A percentile compares a stretch with the other conserved stretches of the same genome.
Conservation (phyloP, 2,888 invertebrate genomes). For the Merodon equestris region DNA sequence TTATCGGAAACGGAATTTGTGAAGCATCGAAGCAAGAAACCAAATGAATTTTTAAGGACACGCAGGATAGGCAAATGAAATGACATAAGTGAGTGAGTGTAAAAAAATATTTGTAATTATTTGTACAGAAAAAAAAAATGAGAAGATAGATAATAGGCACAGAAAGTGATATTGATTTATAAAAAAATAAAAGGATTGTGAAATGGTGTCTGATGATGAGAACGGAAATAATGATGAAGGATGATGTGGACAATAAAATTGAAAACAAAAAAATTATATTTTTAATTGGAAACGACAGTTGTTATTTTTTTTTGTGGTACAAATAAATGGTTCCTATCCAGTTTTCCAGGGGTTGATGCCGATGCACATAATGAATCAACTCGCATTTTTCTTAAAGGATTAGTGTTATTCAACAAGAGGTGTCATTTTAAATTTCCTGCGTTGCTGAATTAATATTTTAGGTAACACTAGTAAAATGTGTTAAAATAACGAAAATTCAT, state of each 20-base stretch:
- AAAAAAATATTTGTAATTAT: constrained; percentile 34
- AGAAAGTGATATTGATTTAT: constrained; percentile 30
- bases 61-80: not conserved
- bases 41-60: constrained; percentile 25
- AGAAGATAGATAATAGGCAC: constrained; percentile 20
- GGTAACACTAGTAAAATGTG: too few species aligned
- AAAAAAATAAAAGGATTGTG: constrained; percentile 9
- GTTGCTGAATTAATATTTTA: too few species aligned
- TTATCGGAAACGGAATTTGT: constrained; percentile 12
- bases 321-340: too few species aligned
- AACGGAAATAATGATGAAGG: constrained; percentile 4
- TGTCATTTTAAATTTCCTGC: too few species aligned
- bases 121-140: constrained; percentile 25
- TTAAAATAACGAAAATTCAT: too few species aligned
- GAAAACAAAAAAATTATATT: constrained; percentile 29
- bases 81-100: not conserved
- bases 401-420: too few species aligned
- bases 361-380: too few species aligned
- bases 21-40: constrained; percentile 38
- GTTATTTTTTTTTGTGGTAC: constrained; percentile 1
- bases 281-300: constrained; percentile 8
- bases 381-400: too few species aligned
- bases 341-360: too few species aligned
- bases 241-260: constrained; percentile 52
- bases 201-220: constrained; percentile 34